phyloP scores from a whole-genome alignment of 2,797 vertebrate species.

The Pangasius larnaudii region DNA sequence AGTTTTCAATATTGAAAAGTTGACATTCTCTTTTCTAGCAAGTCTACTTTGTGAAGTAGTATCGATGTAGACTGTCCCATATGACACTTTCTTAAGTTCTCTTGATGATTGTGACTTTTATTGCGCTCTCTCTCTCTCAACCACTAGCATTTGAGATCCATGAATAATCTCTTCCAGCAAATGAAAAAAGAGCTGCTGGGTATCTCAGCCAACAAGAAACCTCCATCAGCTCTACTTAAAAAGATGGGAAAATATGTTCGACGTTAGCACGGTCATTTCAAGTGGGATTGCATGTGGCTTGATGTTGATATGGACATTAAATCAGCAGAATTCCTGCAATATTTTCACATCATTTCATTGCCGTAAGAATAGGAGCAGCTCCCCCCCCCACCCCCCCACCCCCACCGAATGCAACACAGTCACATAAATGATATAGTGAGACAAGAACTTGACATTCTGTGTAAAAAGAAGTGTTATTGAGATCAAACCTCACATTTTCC shows the following conservation, averaged over 20 bases:
- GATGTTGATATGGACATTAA: constrained; percentile 25
- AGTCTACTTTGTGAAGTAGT: not conserved
- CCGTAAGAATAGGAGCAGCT: constrained; percentile 16
- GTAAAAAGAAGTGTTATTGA: not conserved
- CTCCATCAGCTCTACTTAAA: constrained; percentile 8
- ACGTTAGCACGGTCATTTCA: constrained; percentile 25
- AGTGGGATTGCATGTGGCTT: constrained; percentile 26
- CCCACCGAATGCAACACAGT: not conserved
- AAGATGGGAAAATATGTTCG: constrained; percentile 24
- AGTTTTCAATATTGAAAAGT: not conserved
- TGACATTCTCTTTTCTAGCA: not conserved
- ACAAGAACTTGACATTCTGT: constrained; percentile 35
- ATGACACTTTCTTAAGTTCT: not conserved
- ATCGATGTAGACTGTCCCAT: not conserved
- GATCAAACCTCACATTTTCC: constrained; percentile 1
- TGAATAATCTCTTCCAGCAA: constrained; percentile 11
- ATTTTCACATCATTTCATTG: constrained; percentile 33
- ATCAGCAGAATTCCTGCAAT: constrained; percentile 42
- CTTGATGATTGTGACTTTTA: constrained; percentile 4
- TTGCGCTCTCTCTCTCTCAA: not conserved
- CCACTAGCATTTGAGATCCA: constrained; percentile 8
- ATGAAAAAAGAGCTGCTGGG: constrained; percentile 6
- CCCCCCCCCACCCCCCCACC: not conserved
- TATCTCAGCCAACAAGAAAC: constrained; percentile 21
- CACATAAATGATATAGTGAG: constrained; percentile 32